These are phyloP conservation scores for Tinamus major DNA, from an alignment of 2,797 vertebrate genomes.

Conservation along the genomic window DNA sequence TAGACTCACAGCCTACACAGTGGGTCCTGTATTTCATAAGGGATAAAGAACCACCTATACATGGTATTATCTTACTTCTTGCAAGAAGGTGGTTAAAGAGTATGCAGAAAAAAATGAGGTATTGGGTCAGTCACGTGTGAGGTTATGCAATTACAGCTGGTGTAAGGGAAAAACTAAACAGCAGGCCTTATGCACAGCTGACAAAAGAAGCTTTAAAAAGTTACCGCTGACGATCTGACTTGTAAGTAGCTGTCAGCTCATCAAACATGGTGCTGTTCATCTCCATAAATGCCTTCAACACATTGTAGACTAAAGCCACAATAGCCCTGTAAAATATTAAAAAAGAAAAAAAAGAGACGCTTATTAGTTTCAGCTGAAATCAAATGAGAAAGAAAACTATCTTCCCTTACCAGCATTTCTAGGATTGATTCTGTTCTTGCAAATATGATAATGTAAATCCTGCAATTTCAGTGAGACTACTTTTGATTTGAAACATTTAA, in stretches of 20 bases:
- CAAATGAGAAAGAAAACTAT: neutral
- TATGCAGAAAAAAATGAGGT: neutral
- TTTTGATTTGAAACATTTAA: slow-evolving; percentile 43
- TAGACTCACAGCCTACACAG: neutral
- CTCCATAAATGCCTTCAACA: slow-evolving; percentile 99
- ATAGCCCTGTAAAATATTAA: slow-evolving; percentile 87
- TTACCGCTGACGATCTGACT: slow-evolving; percentile 99
- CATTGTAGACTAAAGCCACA: slow-evolving; percentile 98
- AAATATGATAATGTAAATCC: neutral
- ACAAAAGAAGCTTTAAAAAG: slow-evolving; percentile 83
- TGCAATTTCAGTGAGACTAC: slow-evolving; percentile 6
- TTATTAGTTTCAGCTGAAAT: slow-evolving; percentile 37
- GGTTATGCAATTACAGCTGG: slow-evolving; percentile 35
- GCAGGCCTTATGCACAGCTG: slow-evolving; percentile 70
- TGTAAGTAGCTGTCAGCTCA: slow-evolving; percentile 98
- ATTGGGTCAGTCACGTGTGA: neutral
- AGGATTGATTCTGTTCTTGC: neutral
- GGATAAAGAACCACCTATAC: neutral
- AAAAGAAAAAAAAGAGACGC: neutral
- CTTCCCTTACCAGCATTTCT: neutral
- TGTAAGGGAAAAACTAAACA: slow-evolving; percentile 41
- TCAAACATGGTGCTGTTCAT: slow-evolving; percentile 99
- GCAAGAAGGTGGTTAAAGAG: neutral
- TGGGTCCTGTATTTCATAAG: neutral
- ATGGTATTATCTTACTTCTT: neutral